A percentile compares a stretch with the other conserved stretches of the same genome.
Evolutionary conservation across 2,113 vertebrate genomes (phyloP).

Genomic region (Corvus moneduloides): DNA sequence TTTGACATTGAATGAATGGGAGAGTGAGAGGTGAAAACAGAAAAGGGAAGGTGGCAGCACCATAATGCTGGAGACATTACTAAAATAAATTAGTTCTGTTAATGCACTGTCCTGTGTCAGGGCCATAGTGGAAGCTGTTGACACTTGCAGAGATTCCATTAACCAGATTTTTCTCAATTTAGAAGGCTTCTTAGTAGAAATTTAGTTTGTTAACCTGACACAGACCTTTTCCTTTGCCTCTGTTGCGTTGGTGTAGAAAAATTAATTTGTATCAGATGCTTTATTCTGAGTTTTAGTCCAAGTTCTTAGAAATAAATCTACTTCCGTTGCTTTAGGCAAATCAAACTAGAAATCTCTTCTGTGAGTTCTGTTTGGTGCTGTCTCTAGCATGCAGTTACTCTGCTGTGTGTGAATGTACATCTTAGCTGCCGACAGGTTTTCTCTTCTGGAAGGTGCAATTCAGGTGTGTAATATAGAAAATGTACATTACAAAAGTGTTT

Average conservation of each 20-base stretch:
- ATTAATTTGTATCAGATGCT: background rate
- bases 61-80: background rate
- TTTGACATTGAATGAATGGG: background rate
- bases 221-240: background rate
- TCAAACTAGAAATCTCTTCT: background rate
- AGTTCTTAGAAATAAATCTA: background rate
- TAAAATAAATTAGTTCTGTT: background rate
- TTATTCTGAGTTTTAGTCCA: background rate
- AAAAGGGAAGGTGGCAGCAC: background rate
- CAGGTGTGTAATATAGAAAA: background rate
- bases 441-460: background rate
- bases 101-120: background rate
- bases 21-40: background rate
- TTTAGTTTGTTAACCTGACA: constrained; percentile 5
- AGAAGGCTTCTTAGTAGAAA: constrained; percentile 1
- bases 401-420: background rate
- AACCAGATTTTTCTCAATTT: constrained; percentile 2
- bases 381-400: background rate
- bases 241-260: background rate
- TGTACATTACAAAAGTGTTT: background rate
- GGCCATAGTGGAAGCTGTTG: background rate
- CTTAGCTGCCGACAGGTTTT: background rate
- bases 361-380: background rate
- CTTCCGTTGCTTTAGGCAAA: background rate
- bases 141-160: background rate